Evolutionary conservation across 1,140 invertebrate species (phyloP), one percentile per base, ranked within the genome.

Genomic region (Amphibalanus amphitrite): DNA sequence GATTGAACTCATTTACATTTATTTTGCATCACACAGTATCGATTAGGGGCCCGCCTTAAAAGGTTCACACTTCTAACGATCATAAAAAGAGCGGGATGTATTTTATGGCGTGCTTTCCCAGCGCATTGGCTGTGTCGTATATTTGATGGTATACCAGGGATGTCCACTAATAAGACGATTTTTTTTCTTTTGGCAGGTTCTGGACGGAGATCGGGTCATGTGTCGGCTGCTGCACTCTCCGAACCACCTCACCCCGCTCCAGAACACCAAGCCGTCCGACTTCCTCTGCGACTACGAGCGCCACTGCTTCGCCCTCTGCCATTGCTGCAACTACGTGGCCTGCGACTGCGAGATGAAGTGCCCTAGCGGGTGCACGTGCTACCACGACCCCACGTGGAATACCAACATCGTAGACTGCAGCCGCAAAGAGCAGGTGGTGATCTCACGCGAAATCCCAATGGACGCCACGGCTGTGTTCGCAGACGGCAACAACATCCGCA

Each of bases 391-490:
- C 78, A 89, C 90, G 59, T 96, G 93, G 93, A 89, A 90, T 23
- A 89, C 90, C 23, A 95, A 96, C 79, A 90, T 96, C 71, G 92
- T 95, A n/a, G 92, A 95, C 79, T 95, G 92, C 81, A 91, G 90
- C 0, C 69, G 59, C 28, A 71, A 74, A 65, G 86, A 86, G 59
- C 86, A 86, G 59, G 87, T 86, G 71, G 91, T 91, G 81, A 73
- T 76, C 28, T 92, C 92, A 0, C 88, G 86, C 65, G 86, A 87
- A 70, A 91, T 96, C 77, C 92, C 93, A 67, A 95, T 95, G 92
- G 92, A 96, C 81, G 91, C 92, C 72, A 94, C 92, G 17, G 90
- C 94, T 83, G 86, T 95, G 69, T 95, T 95, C 81, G 84, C 95
- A 71, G 93, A 96, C 79, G 92, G 92, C 71, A 95, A 94, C 79